Percentiles rank a stretch among this genome's conserved stretches.
Evolutionary conservation across 2,113 vertebrate genomes (phyloP).

Genomic region (Regulus satrapa): DNA sequence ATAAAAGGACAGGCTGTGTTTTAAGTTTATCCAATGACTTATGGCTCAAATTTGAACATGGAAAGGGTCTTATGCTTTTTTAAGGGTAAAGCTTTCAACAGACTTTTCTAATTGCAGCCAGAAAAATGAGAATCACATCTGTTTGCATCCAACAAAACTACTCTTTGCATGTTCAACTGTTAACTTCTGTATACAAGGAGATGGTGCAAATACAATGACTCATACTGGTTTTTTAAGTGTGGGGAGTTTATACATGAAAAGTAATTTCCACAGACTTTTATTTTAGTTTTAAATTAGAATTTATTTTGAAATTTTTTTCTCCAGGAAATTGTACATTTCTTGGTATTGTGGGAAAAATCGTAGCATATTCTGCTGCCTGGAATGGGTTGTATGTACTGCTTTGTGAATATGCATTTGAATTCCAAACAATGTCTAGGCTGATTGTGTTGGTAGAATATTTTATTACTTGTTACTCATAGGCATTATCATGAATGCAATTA

Average conservation of each 20-base stretch:
- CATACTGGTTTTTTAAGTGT: not conserved
- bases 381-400: not conserved
- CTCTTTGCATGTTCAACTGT: conserved; percentile 11
- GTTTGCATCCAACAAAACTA: not conserved
- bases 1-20: conserved; percentile 47
- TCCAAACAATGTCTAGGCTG: not conserved
- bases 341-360: not conserved
- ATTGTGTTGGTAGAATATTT: not conserved
- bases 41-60: conserved; percentile 49
- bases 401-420: not conserved
- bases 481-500: not conserved
- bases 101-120: conserved; percentile 50
- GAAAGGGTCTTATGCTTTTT: conserved; percentile 46
- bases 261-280: not conserved
- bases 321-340: not conserved
- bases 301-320: not conserved
- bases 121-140: conserved; percentile 59
- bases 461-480: not conserved
- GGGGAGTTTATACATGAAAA: not conserved
- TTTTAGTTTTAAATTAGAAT: not conserved
- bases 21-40: conserved; percentile 62
- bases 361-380: not conserved
- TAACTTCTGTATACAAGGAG: not conserved
- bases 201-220: not conserved
- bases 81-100: conserved; percentile 54